Conservation (phyloP, 2,113 vertebrate genomes). For the Lethenteron reissneri region DNA sequence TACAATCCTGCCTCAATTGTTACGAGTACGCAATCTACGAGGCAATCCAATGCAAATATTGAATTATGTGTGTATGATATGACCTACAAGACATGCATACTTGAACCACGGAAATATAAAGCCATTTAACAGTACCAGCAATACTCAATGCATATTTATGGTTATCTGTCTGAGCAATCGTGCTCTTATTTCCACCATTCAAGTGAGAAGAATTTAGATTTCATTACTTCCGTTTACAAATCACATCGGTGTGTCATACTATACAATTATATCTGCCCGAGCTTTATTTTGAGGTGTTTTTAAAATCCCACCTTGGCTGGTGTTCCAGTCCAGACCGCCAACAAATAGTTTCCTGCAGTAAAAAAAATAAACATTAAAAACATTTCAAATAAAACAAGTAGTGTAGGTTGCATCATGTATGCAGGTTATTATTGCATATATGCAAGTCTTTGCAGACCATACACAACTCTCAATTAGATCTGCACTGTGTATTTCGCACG, state of each 20-base stretch:
- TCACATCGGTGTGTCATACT: not conserved
- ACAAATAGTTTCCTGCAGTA: slow-evolving; percentile 85
- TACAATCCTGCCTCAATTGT: not conserved
- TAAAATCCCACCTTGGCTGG: slow-evolving; percentile 67
- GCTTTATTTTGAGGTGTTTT: not conserved
- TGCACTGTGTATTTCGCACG: no score
- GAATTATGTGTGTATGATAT: not conserved
- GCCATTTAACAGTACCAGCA: not conserved
- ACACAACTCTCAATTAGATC: no score
- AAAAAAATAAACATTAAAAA: slow-evolving; percentile 12
- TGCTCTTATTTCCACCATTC: not conserved
- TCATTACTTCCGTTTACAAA: not conserved
- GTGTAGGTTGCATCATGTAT: not conserved
- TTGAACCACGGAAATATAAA: not conserved
- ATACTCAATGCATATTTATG: not conserved
- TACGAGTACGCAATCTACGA: not conserved
- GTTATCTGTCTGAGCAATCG: not conserved
- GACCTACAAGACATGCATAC: not conserved
- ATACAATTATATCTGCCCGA: not conserved
- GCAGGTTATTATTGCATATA: not conserved
- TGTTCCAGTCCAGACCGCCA: slow-evolving; percentile 95
- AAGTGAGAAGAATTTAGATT: not conserved
- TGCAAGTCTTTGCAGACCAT: no score
- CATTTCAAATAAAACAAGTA: not conserved
- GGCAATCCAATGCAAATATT: not conserved